Evolutionary conservation across 2,888 invertebrate genomes (phyloP).

Genomic region (Myopa tessellatipennis): DNA sequence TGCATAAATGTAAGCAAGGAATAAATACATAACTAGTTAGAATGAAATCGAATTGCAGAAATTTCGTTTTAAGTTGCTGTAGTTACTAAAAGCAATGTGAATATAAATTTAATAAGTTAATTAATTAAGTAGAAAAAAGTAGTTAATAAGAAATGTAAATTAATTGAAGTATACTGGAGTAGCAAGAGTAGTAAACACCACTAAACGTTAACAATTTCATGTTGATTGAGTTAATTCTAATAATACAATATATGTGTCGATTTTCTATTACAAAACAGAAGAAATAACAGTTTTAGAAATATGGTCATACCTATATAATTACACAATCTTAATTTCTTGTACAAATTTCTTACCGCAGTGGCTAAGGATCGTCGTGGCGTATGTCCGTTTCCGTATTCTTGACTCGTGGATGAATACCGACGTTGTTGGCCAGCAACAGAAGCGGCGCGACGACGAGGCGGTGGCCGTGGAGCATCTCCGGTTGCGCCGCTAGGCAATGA

Average conservation of each 20-base stretch:
- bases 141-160: background rate
- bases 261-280: background rate
- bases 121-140: no score
- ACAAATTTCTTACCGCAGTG: slow-evolving; percentile 57
- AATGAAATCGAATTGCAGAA: no score
- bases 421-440: slow-evolving; percentile 61
- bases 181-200: background rate
- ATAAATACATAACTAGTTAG: no score
- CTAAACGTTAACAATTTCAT: background rate
- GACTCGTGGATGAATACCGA: slow-evolving; percentile 48
- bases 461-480: slow-evolving; percentile 63
- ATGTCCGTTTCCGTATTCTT: slow-evolving; percentile 58
- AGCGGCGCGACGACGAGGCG: slow-evolving; percentile 65
- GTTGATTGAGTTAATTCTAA: no score
- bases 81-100: no score
- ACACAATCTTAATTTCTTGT: background rate
- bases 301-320: background rate
- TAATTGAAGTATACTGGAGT: background rate
- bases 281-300: background rate
- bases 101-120: no score
- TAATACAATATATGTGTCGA: no score
- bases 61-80: no score
- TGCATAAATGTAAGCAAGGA: no score
- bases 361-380: slow-evolving; percentile 64
- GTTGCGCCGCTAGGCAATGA: slow-evolving; percentile 39